Evolutionary conservation across 2,888 invertebrate species (phyloP), one percentile per base, ranked within the genome.

Genomic region (Acanthococcus lagerstroemiae): DNA sequence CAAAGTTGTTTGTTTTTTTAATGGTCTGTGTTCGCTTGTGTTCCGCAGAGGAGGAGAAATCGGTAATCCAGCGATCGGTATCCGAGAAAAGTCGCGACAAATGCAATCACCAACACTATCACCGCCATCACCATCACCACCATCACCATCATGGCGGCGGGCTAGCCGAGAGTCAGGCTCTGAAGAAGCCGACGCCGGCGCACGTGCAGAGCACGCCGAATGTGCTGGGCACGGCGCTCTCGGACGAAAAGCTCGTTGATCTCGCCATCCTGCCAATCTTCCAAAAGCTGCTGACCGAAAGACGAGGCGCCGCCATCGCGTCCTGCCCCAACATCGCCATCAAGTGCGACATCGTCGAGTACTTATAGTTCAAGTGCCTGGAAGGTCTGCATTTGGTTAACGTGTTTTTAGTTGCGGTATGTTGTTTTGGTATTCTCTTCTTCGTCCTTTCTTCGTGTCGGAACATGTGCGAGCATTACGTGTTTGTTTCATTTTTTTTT

Each of bases 321-420:
- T 92, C 92, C 73, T 93, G 93, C 76, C 93, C 93, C 26, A 92
- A 92, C 80, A 92, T 92, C 79, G 91, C 92, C 69, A 92, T 94
- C 73, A 93, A 93, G 79, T 93, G 93, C 81, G 93, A 93, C 80
- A 93, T 94, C 73, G 93, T 93, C 72, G 93, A 93, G 75, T 93
- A 94, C 78, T 84, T 93, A 78, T 92, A 87, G 55, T 61, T 12
- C 37, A 3, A n/a, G 37, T 2, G n/a, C 3, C n/a, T 37, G 3
- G 37, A 37, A 37, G 3, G n/a, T n/a, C n/a, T n/a, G n/a, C n/a
- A n/a, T n/a, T n/a, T n/a, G n/a, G n/a, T n/a, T n/a, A n/a, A n/a
- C n/a, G n/a, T n/a, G n/a, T n/a, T n/a, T n/a, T n/a, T n/a, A n/a
- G n/a, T n/a, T n/a, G n/a, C n/a, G n/a, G n/a, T n/a, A n/a, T n/a